Evolutionary conservation across 2,888 invertebrate genomes (phyloP), one percentile per base, ranked within the genome.

Genomic region (Crioceris asparagi): DNA sequence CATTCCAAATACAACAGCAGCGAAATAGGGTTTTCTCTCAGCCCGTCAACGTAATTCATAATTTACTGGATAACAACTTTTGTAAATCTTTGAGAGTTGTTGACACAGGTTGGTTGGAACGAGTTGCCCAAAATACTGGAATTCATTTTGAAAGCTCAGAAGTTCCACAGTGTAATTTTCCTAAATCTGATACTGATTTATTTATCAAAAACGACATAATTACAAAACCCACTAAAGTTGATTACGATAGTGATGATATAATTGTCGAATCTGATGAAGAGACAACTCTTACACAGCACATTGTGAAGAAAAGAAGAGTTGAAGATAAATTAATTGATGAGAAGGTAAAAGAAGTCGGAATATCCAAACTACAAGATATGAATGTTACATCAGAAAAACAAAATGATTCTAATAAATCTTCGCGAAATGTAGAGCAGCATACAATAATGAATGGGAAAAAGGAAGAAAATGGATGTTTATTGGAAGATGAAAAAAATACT

Each of bases 241-340:
- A 57, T 47, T 65, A 66, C 45, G 77, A 81, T 50, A 76, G 75
- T 54, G 81, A 84, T 50, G 85, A 85, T 58, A 66, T 76, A 41
- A 68, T 79, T 35, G 72, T 51, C 35, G 59, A 59, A 47, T 64
- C 64, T 18, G 64, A 64, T 45, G 64, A 64, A 18, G 61, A 64
- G 40, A 33, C 14, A 19, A 11, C 35, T 12, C 36, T 38, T 27
- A n/a, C 42, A 6, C 38, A 45, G 27, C 60, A 57, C 40, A 32
- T 55, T 38, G 49, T 53, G 6, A 62, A 63, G 45, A 61, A 53
- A 44, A 45, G 44, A 27, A 46, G 39, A 42, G 30, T 43, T 16
- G 41, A 41, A 18, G 29, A n/a, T 32, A 17, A 12, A n/a, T 17
- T 11, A 11, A 21, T 11, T 11, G 17, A 12, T 8, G 14, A 7